These are phyloP conservation scores for Heliconius hermathena DNA, from an alignment of 1,140 invertebrate genomes.

Conservation along the genomic window DNA sequence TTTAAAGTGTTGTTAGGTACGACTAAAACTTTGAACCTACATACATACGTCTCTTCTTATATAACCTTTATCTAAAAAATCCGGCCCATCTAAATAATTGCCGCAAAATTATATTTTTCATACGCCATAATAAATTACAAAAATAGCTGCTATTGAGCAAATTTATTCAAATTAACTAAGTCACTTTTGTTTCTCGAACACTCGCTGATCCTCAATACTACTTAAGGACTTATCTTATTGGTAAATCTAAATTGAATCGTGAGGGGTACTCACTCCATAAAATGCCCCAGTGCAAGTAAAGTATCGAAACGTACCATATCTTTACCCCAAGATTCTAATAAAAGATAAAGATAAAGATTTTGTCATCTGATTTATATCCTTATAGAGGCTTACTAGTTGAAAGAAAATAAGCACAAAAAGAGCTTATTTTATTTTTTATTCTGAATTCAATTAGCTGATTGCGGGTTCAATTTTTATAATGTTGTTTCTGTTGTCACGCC, in stretches of 20 bases:
- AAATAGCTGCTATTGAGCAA: background rate
- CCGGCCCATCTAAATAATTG: too few relatives aligned
- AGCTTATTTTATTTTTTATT: background rate
- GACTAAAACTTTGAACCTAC: too few relatives aligned
- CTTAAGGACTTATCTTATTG: conserved; percentile 57
- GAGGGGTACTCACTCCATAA: conserved; percentile 65
- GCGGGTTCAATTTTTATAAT: background rate
- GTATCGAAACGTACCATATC: conserved; percentile 42
- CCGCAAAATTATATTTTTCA: too few relatives aligned
- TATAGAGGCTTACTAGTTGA: background rate
- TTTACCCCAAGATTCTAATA: conserved; percentile 43
- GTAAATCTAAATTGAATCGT: conserved; percentile 74
- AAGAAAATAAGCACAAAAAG: too few relatives aligned
- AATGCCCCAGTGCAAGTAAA: conserved; percentile 54
- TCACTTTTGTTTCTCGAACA: conserved; percentile 16
- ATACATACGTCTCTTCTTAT: too few relatives aligned
- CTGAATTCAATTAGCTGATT: background rate
- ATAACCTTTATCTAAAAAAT: too few relatives aligned
- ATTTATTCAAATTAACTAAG: conserved; percentile 16
- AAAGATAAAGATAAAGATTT: conserved; percentile 42
- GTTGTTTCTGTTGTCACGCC: too few relatives aligned
- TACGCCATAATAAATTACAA: background rate
- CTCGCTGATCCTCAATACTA: conserved; percentile 20
- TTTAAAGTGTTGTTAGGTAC: too few relatives aligned
- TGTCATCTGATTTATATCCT: conserved; percentile 19